Conservation (phyloP, 2,888 invertebrate species). For the Cephus nigrinus region DNA sequence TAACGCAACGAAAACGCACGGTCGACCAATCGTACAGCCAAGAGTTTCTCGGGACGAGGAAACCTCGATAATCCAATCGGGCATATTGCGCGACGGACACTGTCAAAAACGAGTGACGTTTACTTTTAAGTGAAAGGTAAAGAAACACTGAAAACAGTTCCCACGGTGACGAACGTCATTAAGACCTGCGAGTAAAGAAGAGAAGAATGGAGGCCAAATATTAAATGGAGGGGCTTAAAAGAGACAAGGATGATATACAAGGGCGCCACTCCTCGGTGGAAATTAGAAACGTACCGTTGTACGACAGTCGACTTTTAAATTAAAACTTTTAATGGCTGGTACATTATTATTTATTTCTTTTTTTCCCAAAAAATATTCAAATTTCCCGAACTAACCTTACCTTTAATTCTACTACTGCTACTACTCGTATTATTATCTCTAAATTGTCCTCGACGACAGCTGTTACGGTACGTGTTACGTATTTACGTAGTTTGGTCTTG, state of each 20-base stretch:
- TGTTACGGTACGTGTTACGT: background rate
- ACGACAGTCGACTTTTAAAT: background rate
- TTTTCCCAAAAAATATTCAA: background rate
- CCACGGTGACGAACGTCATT: slow-evolving; percentile 11
- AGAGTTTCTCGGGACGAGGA: background rate
- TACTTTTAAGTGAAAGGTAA: background rate
- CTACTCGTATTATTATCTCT: background rate
- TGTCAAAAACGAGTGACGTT: background rate
- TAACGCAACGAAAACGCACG: slow-evolving; percentile 20
- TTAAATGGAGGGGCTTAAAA: background rate
- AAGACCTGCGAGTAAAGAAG: background rate
- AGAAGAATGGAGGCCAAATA: background rate
- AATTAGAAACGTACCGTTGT: background rate
- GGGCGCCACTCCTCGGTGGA: background rate
- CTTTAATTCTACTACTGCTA: background rate
- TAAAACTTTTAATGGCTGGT: background rate
- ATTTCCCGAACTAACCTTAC: background rate
- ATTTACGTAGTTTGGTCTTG: slow-evolving; percentile 13
- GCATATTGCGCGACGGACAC: background rate
- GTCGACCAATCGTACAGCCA: background rate
- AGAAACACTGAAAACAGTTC: slow-evolving; percentile 9
- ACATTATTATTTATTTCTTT: background rate
- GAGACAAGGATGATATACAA: background rate
- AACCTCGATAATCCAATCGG: background rate
- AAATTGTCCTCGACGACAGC: background rate